phyloP scores from a whole-genome alignment of 2,888 invertebrate genomes.

The Athetis lepigone region DNA sequence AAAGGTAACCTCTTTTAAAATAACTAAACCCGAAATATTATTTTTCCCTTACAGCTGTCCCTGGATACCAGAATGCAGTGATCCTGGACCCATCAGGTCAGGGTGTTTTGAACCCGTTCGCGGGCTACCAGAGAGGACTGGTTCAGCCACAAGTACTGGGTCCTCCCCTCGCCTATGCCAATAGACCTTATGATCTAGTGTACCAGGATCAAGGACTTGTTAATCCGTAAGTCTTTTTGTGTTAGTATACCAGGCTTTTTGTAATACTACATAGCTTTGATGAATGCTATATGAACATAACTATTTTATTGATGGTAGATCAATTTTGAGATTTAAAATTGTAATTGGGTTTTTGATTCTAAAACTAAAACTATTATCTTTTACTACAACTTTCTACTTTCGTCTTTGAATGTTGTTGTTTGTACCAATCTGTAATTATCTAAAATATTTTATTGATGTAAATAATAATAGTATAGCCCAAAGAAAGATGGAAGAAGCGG shows the following conservation, averaged over 20 bases:
- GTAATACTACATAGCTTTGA: neutral
- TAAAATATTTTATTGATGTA: too few species aligned
- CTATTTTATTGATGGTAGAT: neutral
- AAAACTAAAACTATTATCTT: neutral
- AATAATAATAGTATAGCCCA: too few species aligned
- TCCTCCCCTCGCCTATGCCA: constrained; percentile 65
- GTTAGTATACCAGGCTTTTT: constrained; percentile 1
- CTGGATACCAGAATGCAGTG: constrained; percentile 82
- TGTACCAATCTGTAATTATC: too few species aligned
- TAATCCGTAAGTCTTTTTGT: constrained; percentile 73
- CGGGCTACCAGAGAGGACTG: constrained; percentile 70
- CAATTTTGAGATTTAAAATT: constrained; percentile 30
- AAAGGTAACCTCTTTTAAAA: too few species aligned
- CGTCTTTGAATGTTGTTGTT: constrained; percentile 1
- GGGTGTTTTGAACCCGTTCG: constrained; percentile 69
- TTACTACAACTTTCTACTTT: constrained; percentile 50
- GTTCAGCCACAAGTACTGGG: constrained; percentile 69
- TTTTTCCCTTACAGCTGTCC: neutral
- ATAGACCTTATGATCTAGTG: constrained; percentile 74
- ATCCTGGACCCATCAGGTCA: constrained; percentile 79
- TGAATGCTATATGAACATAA: neutral
- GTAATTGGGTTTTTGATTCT: constrained; percentile 14
- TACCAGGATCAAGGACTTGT: constrained; percentile 75
- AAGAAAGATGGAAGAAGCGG: too few species aligned
- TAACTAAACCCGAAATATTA: too few species aligned